phyloP scores from a whole-genome alignment of 2,797 vertebrate genomes.

The Nannoperca obscura region DNA sequence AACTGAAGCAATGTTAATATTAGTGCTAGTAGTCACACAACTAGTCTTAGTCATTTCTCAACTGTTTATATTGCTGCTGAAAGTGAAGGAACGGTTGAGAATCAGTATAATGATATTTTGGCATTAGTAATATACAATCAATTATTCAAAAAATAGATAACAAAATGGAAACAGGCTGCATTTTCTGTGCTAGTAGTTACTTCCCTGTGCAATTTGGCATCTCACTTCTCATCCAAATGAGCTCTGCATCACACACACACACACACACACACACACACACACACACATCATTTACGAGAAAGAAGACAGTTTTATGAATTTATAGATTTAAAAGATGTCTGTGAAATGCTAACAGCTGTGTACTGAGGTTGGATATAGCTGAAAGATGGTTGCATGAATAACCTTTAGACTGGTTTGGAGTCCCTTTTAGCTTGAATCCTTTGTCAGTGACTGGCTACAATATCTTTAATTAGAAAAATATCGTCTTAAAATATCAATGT shows the following conservation, averaged over 20 bases:
- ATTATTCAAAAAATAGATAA: constrained; percentile 32
- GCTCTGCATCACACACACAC: constrained; percentile 5
- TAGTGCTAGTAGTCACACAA: not conserved
- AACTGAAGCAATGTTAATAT: not conserved
- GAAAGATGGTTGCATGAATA: not conserved
- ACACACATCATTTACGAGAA: constrained; percentile 7
- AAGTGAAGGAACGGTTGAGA: not conserved
- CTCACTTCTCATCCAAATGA: constrained; percentile 33
- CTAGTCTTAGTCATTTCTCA: not conserved
- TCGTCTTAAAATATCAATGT: not conserved
- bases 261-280: constrained; percentile 5
- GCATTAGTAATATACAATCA: constrained; percentile 17
- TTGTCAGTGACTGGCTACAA: not conserved
- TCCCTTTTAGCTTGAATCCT: not conserved
- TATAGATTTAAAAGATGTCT: not conserved
- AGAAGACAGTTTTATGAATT: not conserved
- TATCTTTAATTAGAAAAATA: not conserved
- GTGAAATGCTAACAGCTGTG: not conserved
- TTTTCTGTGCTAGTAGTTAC: constrained; percentile 18
- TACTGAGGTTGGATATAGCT: not conserved
- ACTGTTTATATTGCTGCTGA: not conserved
- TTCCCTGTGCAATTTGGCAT: constrained; percentile 26
- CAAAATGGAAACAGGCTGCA: constrained; percentile 25
- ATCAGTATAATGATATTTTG: constrained; percentile 23
- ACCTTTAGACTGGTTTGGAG: constrained; percentile 4